Conservation (phyloP, 1,140 invertebrate species). For the Parasteatoda tepidariorum region DNA sequence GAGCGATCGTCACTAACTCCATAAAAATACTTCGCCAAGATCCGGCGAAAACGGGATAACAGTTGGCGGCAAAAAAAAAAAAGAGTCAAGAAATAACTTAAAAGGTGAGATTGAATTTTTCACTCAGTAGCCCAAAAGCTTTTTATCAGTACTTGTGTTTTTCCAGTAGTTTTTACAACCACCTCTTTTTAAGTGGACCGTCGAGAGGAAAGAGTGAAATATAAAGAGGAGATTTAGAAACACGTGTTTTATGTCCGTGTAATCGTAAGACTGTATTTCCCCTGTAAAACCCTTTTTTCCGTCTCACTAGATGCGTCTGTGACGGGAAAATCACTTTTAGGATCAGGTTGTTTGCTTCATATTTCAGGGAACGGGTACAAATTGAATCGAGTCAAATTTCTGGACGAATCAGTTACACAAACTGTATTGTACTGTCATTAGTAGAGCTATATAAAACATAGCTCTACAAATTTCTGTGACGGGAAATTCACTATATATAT, state of each 20-base stretch:
- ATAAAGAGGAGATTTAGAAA: conserved; percentile 27
- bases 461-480: too few relatives aligned
- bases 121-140: conserved; percentile 16
- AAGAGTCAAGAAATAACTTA: conserved; percentile 24
- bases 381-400: too few relatives aligned
- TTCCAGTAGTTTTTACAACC: not conserved
- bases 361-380: not conserved
- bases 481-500: too few relatives aligned
- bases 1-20: not conserved
- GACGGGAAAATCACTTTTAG: not conserved
- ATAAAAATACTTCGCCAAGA: not conserved
- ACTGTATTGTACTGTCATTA: too few relatives aligned
- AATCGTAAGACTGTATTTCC: not conserved
- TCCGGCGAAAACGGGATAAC: not conserved
- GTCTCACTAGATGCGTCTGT: not conserved
- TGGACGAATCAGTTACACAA: too few relatives aligned
- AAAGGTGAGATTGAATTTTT: conserved; percentile 59
- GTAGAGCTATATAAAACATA: too few relatives aligned
- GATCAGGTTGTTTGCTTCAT: not conserved
- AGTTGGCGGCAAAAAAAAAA: not conserved
- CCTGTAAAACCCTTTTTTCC: not conserved
- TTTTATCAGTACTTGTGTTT: conserved; percentile 1
- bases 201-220: not conserved
- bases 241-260: conserved; percentile 55
- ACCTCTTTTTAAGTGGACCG: not conserved